Percentiles rank a stretch among this genome's conserved stretches.
These are phyloP conservation scores for Butastur rufipennis DNA, from an alignment of 2,113 vertebrate genomes.

Conservation along the genomic window DNA sequence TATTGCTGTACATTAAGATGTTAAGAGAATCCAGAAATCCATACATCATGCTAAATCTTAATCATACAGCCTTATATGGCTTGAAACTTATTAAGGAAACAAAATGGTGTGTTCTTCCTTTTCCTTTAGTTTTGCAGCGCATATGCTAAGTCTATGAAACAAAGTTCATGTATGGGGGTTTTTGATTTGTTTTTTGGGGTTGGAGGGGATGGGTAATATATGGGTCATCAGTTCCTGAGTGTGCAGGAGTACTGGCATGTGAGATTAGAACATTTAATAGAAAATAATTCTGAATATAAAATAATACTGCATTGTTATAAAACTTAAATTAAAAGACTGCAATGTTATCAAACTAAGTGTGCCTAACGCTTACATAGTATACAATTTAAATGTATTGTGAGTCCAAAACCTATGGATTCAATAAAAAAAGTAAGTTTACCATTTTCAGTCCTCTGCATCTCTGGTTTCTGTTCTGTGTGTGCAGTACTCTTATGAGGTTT, in stretches of 20 bases:
- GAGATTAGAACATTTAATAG: not conserved
- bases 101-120: not conserved
- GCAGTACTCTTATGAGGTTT: not conserved
- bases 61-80: not conserved
- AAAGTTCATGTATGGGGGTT: accelerated
- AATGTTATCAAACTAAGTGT: not conserved
- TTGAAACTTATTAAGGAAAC: not conserved
- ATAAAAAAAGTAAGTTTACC: not conserved
- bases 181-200: not conserved
- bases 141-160: not conserved
- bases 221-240: not conserved
- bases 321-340: not conserved
- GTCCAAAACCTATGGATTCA: not conserved
- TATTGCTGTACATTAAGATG: not conserved
- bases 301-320: not conserved
- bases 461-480: not conserved
- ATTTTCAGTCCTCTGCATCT: not conserved
- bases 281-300: not conserved
- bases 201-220: not conserved
- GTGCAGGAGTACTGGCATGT: not conserved
- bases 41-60: not conserved
- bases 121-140: not conserved
- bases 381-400: not conserved
- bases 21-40: not conserved
- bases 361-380: not conserved